Conservation (phyloP, 2,888 invertebrate species). For the Philaethria dido region DNA sequence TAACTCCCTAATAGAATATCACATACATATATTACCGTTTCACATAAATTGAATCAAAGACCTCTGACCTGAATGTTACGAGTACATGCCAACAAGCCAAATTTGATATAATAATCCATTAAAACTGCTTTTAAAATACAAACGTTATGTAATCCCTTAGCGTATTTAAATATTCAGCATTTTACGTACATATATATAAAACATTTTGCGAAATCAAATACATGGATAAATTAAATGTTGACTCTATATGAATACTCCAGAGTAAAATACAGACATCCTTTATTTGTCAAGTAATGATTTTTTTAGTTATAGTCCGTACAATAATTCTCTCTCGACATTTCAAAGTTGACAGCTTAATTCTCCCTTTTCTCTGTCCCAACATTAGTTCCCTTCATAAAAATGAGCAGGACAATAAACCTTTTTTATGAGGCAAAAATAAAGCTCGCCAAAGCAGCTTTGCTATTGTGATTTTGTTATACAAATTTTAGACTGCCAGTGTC, state of each 20-base stretch:
- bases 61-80: background rate
- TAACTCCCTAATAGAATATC: too few species aligned
- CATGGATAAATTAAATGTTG: background rate
- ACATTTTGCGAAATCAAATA: background rate
- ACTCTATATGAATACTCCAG: constrained; percentile 14
- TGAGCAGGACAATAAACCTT: constrained; percentile 46
- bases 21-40: too few species aligned
- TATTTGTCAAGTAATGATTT: constrained; percentile 28
- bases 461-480: constrained; percentile 44
- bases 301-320: constrained; percentile 36
- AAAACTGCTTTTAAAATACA: background rate
- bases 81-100: background rate
- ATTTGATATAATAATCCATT: background rate
- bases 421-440: constrained; percentile 44
- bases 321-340: constrained; percentile 40
- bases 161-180: background rate
- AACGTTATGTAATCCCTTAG: background rate
- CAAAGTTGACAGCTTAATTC: constrained; percentile 38
- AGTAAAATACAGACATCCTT: constrained; percentile 8
- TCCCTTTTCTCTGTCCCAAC: constrained; percentile 37
- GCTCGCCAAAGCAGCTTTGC: constrained; percentile 39
- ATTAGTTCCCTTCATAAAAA: constrained; percentile 45
- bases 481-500: constrained; percentile 33
- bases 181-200: background rate
- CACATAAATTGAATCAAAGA: too few species aligned